Base-by-base conservation (phyloP, 1,140 invertebrate species). In the Leptestheria dahalacensis region DNA sequence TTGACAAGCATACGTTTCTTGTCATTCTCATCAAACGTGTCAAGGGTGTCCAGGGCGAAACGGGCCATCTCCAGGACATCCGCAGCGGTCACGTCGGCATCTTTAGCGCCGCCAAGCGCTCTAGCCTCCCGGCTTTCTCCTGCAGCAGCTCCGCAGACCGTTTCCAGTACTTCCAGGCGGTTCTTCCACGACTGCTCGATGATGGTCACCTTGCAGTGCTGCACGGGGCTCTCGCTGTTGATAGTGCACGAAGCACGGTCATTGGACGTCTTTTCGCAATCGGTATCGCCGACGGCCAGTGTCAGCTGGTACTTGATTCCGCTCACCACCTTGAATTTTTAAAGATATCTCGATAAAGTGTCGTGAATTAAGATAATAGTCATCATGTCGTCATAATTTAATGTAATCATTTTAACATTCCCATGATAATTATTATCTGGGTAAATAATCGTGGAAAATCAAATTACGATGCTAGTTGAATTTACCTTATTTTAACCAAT, bases 271-370 rank as follows among this genome's bases (percentile, higher is more conserved):
- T 70, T 68, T 41, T 53, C 57, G 48, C 70, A 71, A 50, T 65
- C 58, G 9, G 69, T 70, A 21, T 67, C 61, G 20, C 63, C 70
- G 21, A 71, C 61, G 49, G 65, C 63, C 3, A 72, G 46, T 47
- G 65, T 64, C 47, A 73, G 53, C 47, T 65, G 64, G 46, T 72
- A 72, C 47, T 71, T 59, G 55, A 69, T 66, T 51, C 71, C 71
- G 50, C 67, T 65, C 12, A 72, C 67, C 25, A 68, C 65, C 65
- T 70, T 47, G 41, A 66, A 64, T n/a, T 15, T 48, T 46, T 57
- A 46, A 4, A 24, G 9, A 12, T 47, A 21, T 20, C n/a, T n/a
- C n/a, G n/a, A n/a, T n/a, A n/a, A n/a, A n/a, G n/a, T n/a, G n/a
- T n/a, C n/a, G n/a, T n/a, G n/a, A n/a, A n/a, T n/a, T n/a, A n/a